Percentiles rank a stretch among this genome's conserved stretches.
These are phyloP conservation scores for Chrysochloris asiatica DNA, from an alignment of 2,113 vertebrate genomes.

Conservation along the genomic window DNA sequence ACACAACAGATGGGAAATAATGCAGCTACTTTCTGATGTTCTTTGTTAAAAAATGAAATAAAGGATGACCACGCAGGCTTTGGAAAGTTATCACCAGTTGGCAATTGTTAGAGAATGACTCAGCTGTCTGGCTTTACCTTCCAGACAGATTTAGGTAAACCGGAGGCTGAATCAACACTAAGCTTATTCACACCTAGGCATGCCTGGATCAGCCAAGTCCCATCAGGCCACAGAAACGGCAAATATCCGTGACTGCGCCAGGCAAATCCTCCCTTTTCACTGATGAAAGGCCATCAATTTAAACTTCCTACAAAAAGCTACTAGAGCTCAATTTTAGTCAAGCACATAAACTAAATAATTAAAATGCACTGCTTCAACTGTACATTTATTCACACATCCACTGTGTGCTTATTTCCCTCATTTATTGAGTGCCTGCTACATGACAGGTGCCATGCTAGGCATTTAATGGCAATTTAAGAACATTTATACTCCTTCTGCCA, in stretches of 20 bases:
- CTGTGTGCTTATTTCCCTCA: background rate
- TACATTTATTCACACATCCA: background rate
- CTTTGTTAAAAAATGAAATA: background rate
- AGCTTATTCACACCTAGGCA: constrained; percentile 73
- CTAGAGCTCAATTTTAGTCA: background rate
- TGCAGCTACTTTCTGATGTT: background rate
- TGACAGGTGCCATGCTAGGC: background rate
- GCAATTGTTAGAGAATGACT: constrained; percentile 59
- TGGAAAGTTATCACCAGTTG: background rate
- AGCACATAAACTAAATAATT: background rate
- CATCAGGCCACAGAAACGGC: background rate
- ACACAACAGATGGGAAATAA: background rate
- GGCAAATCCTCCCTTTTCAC: background rate
- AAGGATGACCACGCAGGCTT: background rate
- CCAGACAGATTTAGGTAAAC: constrained; percentile 66
- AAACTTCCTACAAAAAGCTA: constrained; percentile 10
- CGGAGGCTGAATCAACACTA: constrained; percentile 57
- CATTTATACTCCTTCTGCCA: background rate
- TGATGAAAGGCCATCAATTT: constrained; percentile 27
- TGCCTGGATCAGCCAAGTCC: constrained; percentile 45
- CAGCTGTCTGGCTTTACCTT: constrained; percentile 72
- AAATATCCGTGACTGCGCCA: background rate
- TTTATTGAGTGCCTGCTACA: background rate
- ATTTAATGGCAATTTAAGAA: background rate
- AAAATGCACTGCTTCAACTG: background rate